These are phyloP conservation scores for Turritopsis rubra DNA, from an alignment of 30 jellyfish, hydroid and myxozoan genomes.

Conservation along the genomic window DNA sequence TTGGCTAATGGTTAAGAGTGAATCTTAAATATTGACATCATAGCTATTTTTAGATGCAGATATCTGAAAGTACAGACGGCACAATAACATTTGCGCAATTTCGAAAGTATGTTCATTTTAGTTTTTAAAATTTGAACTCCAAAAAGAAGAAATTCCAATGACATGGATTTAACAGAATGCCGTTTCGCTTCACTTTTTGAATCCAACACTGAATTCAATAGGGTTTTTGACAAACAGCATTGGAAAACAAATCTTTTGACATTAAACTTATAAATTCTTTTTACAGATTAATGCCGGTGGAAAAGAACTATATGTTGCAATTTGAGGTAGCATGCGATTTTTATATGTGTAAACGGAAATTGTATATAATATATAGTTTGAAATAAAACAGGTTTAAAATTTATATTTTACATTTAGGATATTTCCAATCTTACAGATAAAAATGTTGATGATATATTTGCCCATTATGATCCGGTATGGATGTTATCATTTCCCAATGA, in stretches of 20 bases:
- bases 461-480: constrained; percentile 11
- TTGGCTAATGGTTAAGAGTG: too few species aligned
- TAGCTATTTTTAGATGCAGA: not conserved
- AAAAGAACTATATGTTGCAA: not conserved
- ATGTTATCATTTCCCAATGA: not conserved
- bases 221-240: too few species aligned
- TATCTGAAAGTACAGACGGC: not conserved
- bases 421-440: not conserved
- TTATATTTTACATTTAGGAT: not conserved
- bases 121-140: not conserved
- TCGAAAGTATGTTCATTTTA: not conserved
- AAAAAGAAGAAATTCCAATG: not conserved
- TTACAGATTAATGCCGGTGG: constrained; percentile 2
- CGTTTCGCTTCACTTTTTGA: too few species aligned
- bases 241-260: too few species aligned
- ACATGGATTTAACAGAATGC: not conserved
- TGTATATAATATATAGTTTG: not conserved
- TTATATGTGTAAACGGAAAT: not conserved
- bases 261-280: not conserved
- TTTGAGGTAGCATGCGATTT: not conserved
- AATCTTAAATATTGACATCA: too few species aligned
- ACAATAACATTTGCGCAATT: not conserved
- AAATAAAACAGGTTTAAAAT: not conserved
- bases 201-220: too few species aligned
- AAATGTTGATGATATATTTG: not conserved